These are phyloP conservation scores for Hololepta plana DNA, from an alignment of 2,888 invertebrate genomes.

Conservation along the genomic window DNA sequence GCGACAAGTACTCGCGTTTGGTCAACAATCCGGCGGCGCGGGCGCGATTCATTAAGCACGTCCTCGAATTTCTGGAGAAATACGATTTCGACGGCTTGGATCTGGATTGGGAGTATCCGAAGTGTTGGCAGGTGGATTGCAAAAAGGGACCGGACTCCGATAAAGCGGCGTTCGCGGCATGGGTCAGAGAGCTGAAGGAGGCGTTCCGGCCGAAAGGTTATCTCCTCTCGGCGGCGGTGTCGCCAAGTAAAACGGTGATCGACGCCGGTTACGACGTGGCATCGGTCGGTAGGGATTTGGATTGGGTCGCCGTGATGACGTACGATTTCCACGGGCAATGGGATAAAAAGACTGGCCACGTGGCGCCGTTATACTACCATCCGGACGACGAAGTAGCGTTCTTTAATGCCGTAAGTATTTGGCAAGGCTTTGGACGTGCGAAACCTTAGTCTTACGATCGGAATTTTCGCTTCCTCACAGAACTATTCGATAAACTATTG, in stretches of 20 bases:
- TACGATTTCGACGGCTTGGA: conserved; percentile 86
- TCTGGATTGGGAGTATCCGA: conserved; percentile 89
- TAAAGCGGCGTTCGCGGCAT: conserved; percentile 57
- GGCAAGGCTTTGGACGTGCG: not conserved
- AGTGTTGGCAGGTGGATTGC: conserved; percentile 76
- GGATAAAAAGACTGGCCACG: conserved; percentile 83
- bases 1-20: conserved; percentile 73
- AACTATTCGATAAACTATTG: conserved; percentile 81
- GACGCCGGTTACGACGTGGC: conserved; percentile 74
- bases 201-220: conserved; percentile 24
- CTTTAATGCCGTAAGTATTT: conserved; percentile 58
- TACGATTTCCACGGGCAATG: conserved; percentile 86
- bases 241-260: conserved; percentile 74
- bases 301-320: conserved; percentile 87
- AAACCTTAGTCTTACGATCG: not conserved
- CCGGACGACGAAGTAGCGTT: conserved; percentile 65
- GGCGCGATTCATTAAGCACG: conserved; percentile 54
- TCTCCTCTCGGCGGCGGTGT: conserved; percentile 67
- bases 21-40: conserved; percentile 61
- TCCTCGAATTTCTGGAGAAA: conserved; percentile 56
- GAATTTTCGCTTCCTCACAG: conserved; percentile 24
- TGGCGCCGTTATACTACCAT: conserved; percentile 68
- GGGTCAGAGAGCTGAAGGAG: conserved; percentile 44
- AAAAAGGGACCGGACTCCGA: conserved; percentile 69
- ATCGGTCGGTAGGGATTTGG: conserved; percentile 51